phyloP scores from a whole-genome alignment of 2,888 invertebrate genomes.

The Escarpia spicata region DNA sequence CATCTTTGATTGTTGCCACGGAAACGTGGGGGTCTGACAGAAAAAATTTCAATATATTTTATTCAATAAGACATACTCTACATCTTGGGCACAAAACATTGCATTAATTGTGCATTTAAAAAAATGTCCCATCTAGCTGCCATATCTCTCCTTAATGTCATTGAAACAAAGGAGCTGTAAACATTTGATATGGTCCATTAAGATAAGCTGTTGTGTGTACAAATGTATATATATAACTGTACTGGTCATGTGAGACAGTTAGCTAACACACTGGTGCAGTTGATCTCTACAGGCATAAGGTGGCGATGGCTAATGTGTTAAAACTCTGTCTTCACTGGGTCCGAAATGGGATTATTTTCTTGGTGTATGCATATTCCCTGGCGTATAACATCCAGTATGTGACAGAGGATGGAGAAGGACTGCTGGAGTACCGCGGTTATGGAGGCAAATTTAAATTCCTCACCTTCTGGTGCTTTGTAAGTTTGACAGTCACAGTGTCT shows the following conservation, averaged over 20 bases:
- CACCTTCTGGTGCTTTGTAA: constrained; percentile 35
- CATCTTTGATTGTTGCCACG: too few relatives aligned
- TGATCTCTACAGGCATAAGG: neutral
- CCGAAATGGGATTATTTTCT: constrained; percentile 19
- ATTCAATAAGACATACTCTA: too few relatives aligned
- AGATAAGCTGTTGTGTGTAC: neutral
- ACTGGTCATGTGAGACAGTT: neutral
- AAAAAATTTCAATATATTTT: too few relatives aligned
- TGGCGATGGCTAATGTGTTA: neutral
- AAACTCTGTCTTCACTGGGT: neutral
- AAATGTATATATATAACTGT: too few relatives aligned
- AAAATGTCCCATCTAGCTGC: too few relatives aligned
- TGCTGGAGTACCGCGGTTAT: constrained; percentile 29
- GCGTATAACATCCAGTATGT: constrained; percentile 23
- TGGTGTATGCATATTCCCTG: constrained; percentile 18
- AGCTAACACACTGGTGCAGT: neutral
- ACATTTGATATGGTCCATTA: neutral
- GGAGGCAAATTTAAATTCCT: constrained; percentile 30
- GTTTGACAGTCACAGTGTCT: neutral
- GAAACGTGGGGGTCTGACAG: too few relatives aligned
- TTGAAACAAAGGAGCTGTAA: neutral
- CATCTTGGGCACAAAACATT: too few relatives aligned
- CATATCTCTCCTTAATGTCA: too few relatives aligned
- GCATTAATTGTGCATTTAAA: too few relatives aligned
- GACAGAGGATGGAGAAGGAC: neutral